phyloP scores from a whole-genome alignment of 2,797 vertebrate species.

The Decapterus maruadsi region DNA sequence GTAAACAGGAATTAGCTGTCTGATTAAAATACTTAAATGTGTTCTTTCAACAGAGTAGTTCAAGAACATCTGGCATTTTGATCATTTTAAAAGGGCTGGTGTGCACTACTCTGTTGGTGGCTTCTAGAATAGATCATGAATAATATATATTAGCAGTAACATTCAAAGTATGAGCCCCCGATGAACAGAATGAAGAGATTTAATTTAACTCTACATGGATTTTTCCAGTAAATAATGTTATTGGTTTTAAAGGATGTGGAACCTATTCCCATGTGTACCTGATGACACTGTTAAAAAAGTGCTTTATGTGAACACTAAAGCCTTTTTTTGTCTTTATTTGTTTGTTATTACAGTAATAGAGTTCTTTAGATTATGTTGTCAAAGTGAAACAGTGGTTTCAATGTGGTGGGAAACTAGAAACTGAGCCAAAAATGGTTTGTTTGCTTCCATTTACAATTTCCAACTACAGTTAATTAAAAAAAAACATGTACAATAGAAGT shows the following conservation, averaged over 20 bases:
- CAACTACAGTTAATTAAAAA: not conserved
- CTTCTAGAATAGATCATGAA: not conserved
- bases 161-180: not conserved
- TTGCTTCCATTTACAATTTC: not conserved
- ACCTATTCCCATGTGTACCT: too few relatives aligned
- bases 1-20: not conserved
- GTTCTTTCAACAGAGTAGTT: not conserved
- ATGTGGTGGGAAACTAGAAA: not conserved
- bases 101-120: not conserved
- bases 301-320: too few relatives aligned
- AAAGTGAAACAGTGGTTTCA: not conserved
- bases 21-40: not conserved
- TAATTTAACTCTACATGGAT: too few relatives aligned
- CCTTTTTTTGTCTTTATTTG: too few relatives aligned
- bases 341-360: not conserved
- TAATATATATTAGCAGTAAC: not conserved
- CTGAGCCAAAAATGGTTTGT: not conserved
- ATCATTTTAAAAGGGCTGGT: not conserved
- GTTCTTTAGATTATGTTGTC: not conserved
- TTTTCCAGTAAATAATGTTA: too few relatives aligned
- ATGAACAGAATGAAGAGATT: too few relatives aligned
- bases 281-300: too few relatives aligned
- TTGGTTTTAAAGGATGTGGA: too few relatives aligned
- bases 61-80: not conserved
- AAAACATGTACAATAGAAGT: not conserved